Percentiles rank a stretch among this genome's conserved stretches.
phyloP scores from a whole-genome alignment of 2,888 invertebrate species.

The Fabriciana adippe region DNA sequence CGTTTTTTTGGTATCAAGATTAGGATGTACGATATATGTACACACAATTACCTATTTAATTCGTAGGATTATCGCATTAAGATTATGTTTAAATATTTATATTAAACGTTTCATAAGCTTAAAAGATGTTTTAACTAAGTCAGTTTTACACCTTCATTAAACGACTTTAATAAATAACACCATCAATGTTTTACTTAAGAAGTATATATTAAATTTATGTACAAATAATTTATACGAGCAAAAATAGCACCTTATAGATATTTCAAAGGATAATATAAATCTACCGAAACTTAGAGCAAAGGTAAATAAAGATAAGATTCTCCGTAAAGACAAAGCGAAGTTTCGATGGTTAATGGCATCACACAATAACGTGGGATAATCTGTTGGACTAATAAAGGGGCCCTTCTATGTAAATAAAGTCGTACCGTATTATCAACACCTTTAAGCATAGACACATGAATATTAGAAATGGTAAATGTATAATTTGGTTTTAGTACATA shows the following conservation, averaged over 20 bases:
- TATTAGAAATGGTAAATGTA: constrained; percentile 16
- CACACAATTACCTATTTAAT: no score
- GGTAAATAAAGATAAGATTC: constrained; percentile 43
- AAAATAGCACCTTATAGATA: background rate
- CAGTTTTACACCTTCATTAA: no score
- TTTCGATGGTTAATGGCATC: constrained; percentile 46
- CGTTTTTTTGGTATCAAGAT: no score
- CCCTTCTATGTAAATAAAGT: constrained; percentile 48
- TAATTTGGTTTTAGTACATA: background rate
- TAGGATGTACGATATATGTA: no score
- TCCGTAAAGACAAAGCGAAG: constrained; percentile 42
- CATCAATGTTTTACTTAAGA: no score
- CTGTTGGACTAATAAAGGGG: constrained; percentile 59
- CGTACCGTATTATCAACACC: constrained; percentile 42
- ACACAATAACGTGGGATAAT: constrained; percentile 52
- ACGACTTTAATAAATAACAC: no score
- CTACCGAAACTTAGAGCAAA: constrained; percentile 26
- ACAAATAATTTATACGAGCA: background rate
- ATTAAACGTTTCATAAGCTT: no score
- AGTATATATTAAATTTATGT: background rate
- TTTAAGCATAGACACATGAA: constrained; percentile 6
- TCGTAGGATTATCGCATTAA: no score
- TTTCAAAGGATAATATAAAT: constrained; percentile 15
- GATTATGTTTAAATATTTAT: no score
- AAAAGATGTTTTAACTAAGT: no score